Evolutionary conservation across 1,140 invertebrate genomes (phyloP), one percentile per base, ranked within the genome.

Genomic region (Lepidurus couesii): DNA sequence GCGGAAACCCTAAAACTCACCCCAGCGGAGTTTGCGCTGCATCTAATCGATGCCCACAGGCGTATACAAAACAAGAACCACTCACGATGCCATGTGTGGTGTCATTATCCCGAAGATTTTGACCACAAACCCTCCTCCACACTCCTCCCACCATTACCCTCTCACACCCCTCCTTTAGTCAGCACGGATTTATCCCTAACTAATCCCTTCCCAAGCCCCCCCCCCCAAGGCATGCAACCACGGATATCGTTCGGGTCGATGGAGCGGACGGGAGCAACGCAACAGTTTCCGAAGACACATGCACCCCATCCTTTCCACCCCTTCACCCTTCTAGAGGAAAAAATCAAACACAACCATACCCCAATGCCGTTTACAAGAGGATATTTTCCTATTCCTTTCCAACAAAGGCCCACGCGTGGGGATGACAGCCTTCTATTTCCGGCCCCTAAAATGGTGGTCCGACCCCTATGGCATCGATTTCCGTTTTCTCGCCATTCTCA

Each of bases 181-280:
- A 65, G 53, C 53, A 16, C 53, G 5, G 13, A 16, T 65, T n/a
- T 21, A 7, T 65, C 53, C 53, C 21, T 65, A 65, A 65, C 53
- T 65, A 21, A 13, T 65, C 53, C 53, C 21, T 9, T 65, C 9
- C 16, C 16, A 65, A 13, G 16, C 1, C 16, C 53, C 53, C 16
- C 53, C 53, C 47, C 53, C 16, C 53, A 21, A 11, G 21, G 16
- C 53, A 13, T 65, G 16, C 53, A 65, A 65, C 53, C 53, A 65
- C 53, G 21, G 53, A 65, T 65, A 65, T 21, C 53, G 16, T 65
- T 7, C 53, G 53, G 53, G 53, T 65, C 53, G 53, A 65, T 65
- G 53, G 21, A 65, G 53, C 53, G 53, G 53, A 65, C 53, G 53
- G 53, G 53, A 65, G 53, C 53, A 65, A 65, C 53, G 53, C 53